phyloP scores from a whole-genome alignment of 1,140 invertebrate genomes.

The Orius insidiosus region DNA sequence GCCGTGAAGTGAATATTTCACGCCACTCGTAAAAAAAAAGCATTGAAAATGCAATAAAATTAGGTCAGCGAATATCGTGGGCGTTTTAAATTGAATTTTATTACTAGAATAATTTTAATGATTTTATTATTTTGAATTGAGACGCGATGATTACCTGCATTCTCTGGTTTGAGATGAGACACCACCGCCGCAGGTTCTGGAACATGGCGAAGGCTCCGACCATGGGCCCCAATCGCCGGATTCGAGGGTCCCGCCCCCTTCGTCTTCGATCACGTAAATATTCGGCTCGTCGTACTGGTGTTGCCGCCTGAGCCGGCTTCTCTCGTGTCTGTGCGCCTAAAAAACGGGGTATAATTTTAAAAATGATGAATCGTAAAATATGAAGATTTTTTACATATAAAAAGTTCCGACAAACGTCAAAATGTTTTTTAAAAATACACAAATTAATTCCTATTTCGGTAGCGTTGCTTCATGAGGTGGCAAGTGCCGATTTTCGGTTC shows the following conservation, averaged over 20 bases:
- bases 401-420: too few relatives aligned
- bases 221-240: constrained; percentile 53
- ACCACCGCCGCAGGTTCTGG: constrained; percentile 76
- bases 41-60: not conserved
- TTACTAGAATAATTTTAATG: not conserved
- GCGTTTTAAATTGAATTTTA: not conserved
- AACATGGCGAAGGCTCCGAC: constrained; percentile 58
- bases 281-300: constrained; percentile 43
- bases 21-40: not conserved
- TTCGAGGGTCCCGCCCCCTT: constrained; percentile 35
- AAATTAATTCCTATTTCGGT: too few relatives aligned
- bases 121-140: constrained; percentile 16
- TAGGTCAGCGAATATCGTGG: not conserved
- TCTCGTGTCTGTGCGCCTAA: constrained; percentile 29
- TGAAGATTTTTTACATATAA: too few relatives aligned
- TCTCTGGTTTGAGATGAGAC: constrained; percentile 56
- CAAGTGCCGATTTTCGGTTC: too few relatives aligned
- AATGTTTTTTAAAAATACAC: too few relatives aligned
- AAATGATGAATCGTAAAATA: too few relatives aligned
- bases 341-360: constrained; percentile 13
- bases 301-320: constrained; percentile 49
- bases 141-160: constrained; percentile 31
- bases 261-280: constrained; percentile 20
- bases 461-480: too few relatives aligned
- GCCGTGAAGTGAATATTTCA: too few relatives aligned